Percentiles rank a stretch among this genome's conserved stretches.
Evolutionary conservation across 2,888 invertebrate species (phyloP).

Genomic region (Macrosiphum euphorbiae): DNA sequence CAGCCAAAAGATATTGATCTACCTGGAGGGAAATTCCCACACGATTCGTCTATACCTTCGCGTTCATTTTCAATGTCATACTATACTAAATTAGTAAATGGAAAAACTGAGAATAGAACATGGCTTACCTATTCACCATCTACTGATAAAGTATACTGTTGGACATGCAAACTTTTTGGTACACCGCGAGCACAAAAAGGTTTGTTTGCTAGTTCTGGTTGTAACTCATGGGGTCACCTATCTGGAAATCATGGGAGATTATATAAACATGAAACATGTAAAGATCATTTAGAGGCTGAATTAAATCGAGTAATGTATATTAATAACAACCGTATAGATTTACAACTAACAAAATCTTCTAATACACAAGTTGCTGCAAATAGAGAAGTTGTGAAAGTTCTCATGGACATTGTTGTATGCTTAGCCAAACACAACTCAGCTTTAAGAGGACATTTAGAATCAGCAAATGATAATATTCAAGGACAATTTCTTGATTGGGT

Average conservation of each 20-base stretch:
- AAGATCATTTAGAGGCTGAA: constrained; percentile 8
- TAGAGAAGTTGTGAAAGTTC: background rate
- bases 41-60: background rate
- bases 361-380: background rate
- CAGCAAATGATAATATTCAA: background rate
- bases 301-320: background rate
- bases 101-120: background rate
- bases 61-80: background rate
- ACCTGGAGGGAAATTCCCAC: too few relatives aligned
- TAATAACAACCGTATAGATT: too few relatives aligned
- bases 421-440: background rate
- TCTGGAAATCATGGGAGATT: background rate
- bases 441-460: background rate
- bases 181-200: background rate
- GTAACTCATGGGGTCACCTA: background rate
- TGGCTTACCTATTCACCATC: constrained; percentile 2
- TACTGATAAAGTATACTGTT: background rate
- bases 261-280: background rate
- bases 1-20: background rate
- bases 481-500: background rate
- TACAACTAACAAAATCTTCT: background rate
- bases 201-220: too few relatives aligned
- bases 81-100: background rate
- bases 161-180: constrained; percentile 12
- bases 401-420: background rate